phyloP scores from a whole-genome alignment of 2,888 invertebrate species.

The Ectropis crepuscularia region DNA sequence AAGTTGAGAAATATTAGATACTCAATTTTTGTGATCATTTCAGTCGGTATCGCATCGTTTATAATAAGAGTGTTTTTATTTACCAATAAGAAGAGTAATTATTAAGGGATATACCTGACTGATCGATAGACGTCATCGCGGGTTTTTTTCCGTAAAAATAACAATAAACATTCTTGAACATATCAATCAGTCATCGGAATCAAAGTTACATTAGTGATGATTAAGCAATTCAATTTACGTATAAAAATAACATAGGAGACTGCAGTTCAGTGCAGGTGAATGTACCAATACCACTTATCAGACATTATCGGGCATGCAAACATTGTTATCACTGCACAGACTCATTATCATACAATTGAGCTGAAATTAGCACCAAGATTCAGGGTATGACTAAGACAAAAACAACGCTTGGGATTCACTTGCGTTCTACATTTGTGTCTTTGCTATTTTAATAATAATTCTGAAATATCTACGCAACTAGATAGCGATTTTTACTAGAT shows the following conservation, averaged over 20 bases:
- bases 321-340: conserved; percentile 58
- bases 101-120: too few species aligned
- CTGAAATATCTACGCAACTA: too few species aligned
- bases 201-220: conserved; percentile 12
- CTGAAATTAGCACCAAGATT: conserved; percentile 37
- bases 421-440: not conserved
- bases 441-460: conserved; percentile 5
- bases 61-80: too few species aligned
- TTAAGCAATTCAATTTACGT: conserved; percentile 21
- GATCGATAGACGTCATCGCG: too few species aligned
- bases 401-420: conserved; percentile 4
- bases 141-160: not conserved
- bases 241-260: conserved; percentile 41
- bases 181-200: conserved; percentile 6
- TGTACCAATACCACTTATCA: conserved; percentile 54
- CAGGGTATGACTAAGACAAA: conserved; percentile 46
- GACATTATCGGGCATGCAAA: conserved; percentile 58
- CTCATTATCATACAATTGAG: conserved; percentile 54
- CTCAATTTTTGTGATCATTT: not conserved
- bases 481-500: too few species aligned
- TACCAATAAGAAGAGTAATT: too few species aligned
- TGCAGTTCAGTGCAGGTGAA: conserved; percentile 48
- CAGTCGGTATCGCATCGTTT: too few species aligned
- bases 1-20: not conserved
- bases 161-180: conserved; percentile 1